Evolutionary conservation across 1,140 invertebrate species (phyloP).

Genomic region (Leptinotarsa defecta): DNA sequence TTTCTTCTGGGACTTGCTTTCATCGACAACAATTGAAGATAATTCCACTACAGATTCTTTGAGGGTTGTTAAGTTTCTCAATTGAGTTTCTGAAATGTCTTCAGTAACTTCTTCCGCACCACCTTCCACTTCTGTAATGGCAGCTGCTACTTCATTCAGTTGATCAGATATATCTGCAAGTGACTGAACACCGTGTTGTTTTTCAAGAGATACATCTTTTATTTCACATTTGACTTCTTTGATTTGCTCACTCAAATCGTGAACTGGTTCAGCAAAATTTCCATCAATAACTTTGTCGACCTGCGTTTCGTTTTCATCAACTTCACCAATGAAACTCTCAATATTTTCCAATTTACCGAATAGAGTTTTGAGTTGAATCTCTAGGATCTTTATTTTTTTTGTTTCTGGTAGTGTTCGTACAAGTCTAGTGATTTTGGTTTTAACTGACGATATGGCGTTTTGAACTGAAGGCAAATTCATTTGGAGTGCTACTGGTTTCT

Average conservation of each 20-base stretch:
- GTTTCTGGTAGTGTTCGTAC: neutral
- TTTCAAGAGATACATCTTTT: neutral
- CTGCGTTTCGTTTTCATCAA: neutral
- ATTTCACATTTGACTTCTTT: neutral
- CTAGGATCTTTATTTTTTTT: neutral
- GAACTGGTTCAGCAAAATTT: constrained; percentile 2
- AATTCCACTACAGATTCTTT: neutral
- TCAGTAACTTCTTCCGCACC: neutral
- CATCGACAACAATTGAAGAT: neutral
- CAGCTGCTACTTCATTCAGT: neutral
- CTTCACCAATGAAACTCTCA: constrained; percentile 1
- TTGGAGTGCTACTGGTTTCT: neutral
- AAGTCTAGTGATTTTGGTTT: neutral
- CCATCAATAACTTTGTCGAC: neutral
- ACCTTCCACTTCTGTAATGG: neutral
- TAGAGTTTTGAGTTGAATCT: neutral
- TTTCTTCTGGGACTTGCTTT: neutral
- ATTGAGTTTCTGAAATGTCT: neutral
- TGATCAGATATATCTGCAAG: neutral
- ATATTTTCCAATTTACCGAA: neutral
- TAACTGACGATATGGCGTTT: neutral
- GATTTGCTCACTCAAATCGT: neutral
- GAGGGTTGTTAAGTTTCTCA: neutral
- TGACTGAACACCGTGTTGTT: constrained; percentile 1
- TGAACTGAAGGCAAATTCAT: neutral